These are phyloP conservation scores for Sinhomidia bicolor DNA, from an alignment of 2,888 invertebrate genomes.

Conservation along the genomic window DNA sequence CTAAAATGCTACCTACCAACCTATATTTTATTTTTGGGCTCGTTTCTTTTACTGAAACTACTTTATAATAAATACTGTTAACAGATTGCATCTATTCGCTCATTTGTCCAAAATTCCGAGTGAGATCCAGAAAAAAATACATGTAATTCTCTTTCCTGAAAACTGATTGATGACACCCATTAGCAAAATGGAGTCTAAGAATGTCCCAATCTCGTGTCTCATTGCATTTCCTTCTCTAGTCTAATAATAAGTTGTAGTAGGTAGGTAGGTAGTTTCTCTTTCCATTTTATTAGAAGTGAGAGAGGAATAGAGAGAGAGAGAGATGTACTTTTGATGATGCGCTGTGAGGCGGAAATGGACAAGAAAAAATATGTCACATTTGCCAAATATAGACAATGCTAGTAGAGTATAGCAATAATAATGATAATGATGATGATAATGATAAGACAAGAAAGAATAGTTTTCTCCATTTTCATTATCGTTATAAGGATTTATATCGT, in stretches of 20 bases:
- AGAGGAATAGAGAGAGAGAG: not conserved
- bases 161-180: slow-evolving; percentile 68
- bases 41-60: not conserved
- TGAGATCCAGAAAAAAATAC: not conserved
- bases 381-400: slow-evolving; percentile 14
- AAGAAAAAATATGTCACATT: slow-evolving; percentile 12
- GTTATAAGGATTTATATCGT: no score
- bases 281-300: no score
- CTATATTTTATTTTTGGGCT: not conserved
- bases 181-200: slow-evolving; percentile 60
- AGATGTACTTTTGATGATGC: not conserved
- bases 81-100: slow-evolving; percentile 43
- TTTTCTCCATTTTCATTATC: no score
- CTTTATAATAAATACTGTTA: slow-evolving; percentile 1
- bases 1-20: no score
- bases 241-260: no score
- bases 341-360: not conserved
- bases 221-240: not conserved
- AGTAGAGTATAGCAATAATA: not conserved
- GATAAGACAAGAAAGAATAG: not conserved
- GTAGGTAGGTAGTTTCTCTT: no score
- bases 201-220: not conserved
- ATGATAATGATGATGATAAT: not conserved
- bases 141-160: not conserved
- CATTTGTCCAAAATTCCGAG: not conserved